Evolutionary conservation across 2,888 invertebrate genomes (phyloP), one percentile per base, ranked within the genome.

Genomic region (Philereme vetulata): DNA sequence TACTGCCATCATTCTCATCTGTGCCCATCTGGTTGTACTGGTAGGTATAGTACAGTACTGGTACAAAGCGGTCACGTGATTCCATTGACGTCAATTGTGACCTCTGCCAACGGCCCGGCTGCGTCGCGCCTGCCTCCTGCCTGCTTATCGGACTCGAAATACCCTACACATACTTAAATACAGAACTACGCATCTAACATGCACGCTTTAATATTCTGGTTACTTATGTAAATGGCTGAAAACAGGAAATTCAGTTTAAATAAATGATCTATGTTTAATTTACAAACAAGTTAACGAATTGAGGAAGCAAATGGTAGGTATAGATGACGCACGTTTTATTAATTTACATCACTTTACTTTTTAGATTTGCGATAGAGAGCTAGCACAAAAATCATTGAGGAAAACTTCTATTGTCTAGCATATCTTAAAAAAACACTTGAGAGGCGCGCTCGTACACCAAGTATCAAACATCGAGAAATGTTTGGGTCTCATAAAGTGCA

Each of bases 71-170:
- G 84, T 93, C 94, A 94, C 94, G 94, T 94, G 94, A 93, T 84
- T 76, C 88, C 88, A 94, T 94, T 94, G 94, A 94, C 94, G 94
- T 94, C 94, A 94, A 94, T 94, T 86, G 90, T 94, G 94, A 94
- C 94, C 94, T 94, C 94, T 94, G 91, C 77, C 74, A 76, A 73
- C 78, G 78, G 75, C 78, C 71, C 78, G 78, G 75, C 78, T 71
- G 82, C 86, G 83, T 79, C 84, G 84, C 82, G 85, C 85, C 82
- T 85, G 84, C 88, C 86, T 86, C 80, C 81, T 81, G 81, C 80
- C 81, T 81, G 81, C 88, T 89, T 90, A 93, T 90, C 90, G 77
- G 72, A 81, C 76, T 83, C 85, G 71, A 86, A 86, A 87, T 87
- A 85, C 84, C 84, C 82, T 80, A 80, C 79, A 78, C 76, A 78